Evolutionary conservation across 2,888 invertebrate genomes (phyloP), one percentile per base, ranked within the genome.

Genomic region (Timandra comae): DNA sequence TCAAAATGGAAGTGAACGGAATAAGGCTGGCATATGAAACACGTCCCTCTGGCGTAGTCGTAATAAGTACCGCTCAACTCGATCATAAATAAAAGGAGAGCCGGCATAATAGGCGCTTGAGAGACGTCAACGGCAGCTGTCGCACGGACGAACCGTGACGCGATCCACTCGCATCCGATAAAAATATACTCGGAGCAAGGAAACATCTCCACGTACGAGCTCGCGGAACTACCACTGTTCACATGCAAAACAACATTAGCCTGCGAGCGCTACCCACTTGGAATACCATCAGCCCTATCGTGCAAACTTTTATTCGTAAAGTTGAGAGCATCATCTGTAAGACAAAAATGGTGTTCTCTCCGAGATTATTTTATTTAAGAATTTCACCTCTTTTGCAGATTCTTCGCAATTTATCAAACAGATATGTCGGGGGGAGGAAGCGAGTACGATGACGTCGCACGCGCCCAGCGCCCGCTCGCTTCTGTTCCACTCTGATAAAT

Each of bases 51-150:
- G 63, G 64, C 66, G 50, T 64, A 73, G 60, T 62, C 62, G 75
- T 72, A 80, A 77, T 80, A 79, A 78, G 75, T 70, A 67, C 62
- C 67, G 70, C 67, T 77, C 72, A 76, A 77, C 69, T 72, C 59
- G 67, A 64, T 71, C 76, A 76, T 80, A 80, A 81, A 81, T 81
- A 81, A 82, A 77, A 74, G 65, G 70, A 63, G 57, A 68, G 56
- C 56, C 49, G 63, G 64, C 67, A 69, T 71, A 69, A 74, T 68
- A 68, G 69, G 57, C 68, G 59, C 63, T 70, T 61, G 63, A 58
- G 64, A 56, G 62, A 64, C 76, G 76, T 78, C 81, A 76, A 56
- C 56, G 59, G 49, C 80, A 81, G 75, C 71, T 75, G 81, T 65
- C 70, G 72, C 69, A 42, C 43, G 54, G 52, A 49, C 56, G 57